A percentile compares a stretch with the other conserved stretches of the same genome.
phyloP scores from a whole-genome alignment of 2,888 invertebrate genomes.

The Euzetes globulus region DNA sequence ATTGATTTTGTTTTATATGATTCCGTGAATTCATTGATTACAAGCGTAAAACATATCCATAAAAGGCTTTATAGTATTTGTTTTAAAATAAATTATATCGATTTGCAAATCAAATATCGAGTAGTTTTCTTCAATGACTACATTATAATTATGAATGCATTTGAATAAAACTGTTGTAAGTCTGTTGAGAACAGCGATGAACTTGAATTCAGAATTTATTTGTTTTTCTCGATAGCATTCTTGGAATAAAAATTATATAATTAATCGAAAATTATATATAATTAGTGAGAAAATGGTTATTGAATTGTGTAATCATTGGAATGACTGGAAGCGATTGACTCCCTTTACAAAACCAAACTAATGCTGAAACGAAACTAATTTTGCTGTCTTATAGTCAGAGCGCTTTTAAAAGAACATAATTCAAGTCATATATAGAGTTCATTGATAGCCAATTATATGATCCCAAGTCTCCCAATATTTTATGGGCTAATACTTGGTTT shows the following conservation, averaged over 20 bases:
- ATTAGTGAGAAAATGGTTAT: not conserved
- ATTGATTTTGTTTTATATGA: too few species aligned
- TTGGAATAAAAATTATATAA: not conserved
- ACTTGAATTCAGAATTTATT: not conserved
- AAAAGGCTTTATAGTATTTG: too few species aligned
- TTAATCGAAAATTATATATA: not conserved
- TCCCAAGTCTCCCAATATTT: not conserved
- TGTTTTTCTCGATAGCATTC: not conserved
- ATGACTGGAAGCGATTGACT: not conserved
- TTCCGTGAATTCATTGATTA: too few species aligned
- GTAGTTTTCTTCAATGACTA: too few species aligned
- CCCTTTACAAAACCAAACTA: not conserved
- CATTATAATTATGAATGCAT: not conserved
- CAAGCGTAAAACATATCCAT: too few species aligned
- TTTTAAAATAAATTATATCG: too few species aligned
- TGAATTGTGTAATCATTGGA: not conserved
- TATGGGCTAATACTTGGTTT: not conserved
- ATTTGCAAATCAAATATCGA: too few species aligned
- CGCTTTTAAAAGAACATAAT: not conserved
- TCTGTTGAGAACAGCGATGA: too few species aligned
- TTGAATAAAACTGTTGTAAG: not conserved
- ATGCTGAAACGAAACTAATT: not conserved
- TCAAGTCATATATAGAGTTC: not conserved
- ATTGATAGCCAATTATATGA: constrained; percentile 8
- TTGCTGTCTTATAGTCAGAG: not conserved